These are phyloP conservation scores for Saxicola maurus DNA, from an alignment of 2,797 vertebrate genomes.

Conservation along the genomic window DNA sequence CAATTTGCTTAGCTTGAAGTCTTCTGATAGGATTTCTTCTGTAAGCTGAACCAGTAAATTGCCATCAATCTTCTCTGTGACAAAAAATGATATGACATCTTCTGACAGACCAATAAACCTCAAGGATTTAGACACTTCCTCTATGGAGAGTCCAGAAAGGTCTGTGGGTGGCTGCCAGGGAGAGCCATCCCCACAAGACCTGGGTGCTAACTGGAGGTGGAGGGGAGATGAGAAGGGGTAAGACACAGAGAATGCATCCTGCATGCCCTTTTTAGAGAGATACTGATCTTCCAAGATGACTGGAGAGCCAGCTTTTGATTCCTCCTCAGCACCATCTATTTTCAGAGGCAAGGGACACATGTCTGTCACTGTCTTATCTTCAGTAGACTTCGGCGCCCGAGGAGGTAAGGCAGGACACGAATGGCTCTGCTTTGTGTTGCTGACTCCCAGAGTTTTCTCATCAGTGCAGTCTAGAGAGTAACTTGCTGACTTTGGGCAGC, in stretches of 20 bases:
- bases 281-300: slow-evolving; percentile 73
- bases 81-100: slow-evolving; percentile 87
- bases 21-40: slow-evolving; percentile 93
- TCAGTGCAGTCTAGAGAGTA: slow-evolving; percentile 86
- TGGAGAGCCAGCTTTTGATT: slow-evolving; percentile 60
- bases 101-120: slow-evolving; percentile 92
- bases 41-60: slow-evolving; percentile 94
- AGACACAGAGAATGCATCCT: slow-evolving; percentile 74
- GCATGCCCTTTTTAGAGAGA: slow-evolving; percentile 70
- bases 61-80: slow-evolving; percentile 94
- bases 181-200: slow-evolving; percentile 79
- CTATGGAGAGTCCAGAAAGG: slow-evolving; percentile 89
- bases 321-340: slow-evolving; percentile 75
- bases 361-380: slow-evolving; percentile 72
- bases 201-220: slow-evolving; percentile 71
- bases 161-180: slow-evolving; percentile 87
- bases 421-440: slow-evolving; percentile 83
- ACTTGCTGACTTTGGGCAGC: slow-evolving; percentile 88
- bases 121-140: slow-evolving; percentile 92
- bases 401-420: slow-evolving; percentile 93
- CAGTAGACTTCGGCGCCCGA: slow-evolving; percentile 80
- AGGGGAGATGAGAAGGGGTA: slow-evolving; percentile 75
- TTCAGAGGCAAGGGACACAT: slow-evolving; percentile 65
- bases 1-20: slow-evolving; percentile 96
- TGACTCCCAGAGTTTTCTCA: slow-evolving; percentile 76